These are phyloP conservation scores for Callopanchax toddi DNA, from an alignment of 2,113 vertebrate species.

Conservation along the genomic window DNA sequence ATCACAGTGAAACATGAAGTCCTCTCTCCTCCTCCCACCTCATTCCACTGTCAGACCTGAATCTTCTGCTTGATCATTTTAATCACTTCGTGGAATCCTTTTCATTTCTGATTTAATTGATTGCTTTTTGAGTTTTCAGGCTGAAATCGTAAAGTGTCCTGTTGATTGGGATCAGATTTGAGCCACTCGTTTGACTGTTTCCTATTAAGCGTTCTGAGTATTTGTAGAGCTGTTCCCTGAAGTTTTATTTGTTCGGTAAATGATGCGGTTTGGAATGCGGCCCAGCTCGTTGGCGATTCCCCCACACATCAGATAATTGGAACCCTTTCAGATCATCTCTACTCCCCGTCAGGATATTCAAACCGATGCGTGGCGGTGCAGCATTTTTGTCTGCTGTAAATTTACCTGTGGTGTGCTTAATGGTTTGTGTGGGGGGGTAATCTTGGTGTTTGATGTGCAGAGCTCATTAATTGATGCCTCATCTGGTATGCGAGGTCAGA, in stretches of 20 bases:
- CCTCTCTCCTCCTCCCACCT: conserved; percentile 11
- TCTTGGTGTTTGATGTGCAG: conserved; percentile 70
- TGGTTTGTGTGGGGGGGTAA: conserved; percentile 47
- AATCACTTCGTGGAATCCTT: neutral
- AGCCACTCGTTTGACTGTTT: too few relatives aligned
- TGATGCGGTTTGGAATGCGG: conserved; percentile 48
- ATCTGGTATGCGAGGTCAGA: conserved; percentile 76
- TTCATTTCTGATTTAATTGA: neutral
- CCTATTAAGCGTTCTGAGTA: too few relatives aligned
- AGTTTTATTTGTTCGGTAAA: conserved; percentile 55
- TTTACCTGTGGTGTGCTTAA: conserved; percentile 43
- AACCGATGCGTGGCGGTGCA: conserved; percentile 33
- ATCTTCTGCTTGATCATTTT: neutral
- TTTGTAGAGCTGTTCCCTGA: neutral
- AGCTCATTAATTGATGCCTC: conserved; percentile 75
- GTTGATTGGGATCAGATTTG: too few relatives aligned
- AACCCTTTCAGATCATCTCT: conserved; percentile 57
- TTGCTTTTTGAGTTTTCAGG: neutral
- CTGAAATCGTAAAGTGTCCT: neutral
- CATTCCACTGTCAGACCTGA: neutral
- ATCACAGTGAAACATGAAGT: too few relatives aligned
- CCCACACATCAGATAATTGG: conserved; percentile 74
- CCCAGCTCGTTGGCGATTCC: conserved; percentile 44
- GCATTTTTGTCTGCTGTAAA: conserved; percentile 55
- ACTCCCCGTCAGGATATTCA: conserved; percentile 52